Conservation (phyloP, 2,888 invertebrate species). For the Cephus pygmeus region DNA sequence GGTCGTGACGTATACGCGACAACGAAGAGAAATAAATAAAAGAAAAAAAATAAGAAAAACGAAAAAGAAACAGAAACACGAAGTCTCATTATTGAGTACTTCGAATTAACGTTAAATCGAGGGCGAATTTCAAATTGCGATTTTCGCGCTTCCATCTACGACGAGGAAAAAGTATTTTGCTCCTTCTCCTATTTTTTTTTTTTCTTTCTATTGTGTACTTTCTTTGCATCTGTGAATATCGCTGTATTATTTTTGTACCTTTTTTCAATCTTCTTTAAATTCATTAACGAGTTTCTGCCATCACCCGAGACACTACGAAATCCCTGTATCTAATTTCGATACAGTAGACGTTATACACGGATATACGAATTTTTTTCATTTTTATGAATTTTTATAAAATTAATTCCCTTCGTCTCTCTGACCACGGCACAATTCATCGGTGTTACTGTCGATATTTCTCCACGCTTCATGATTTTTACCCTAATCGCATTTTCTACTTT, state of each 20-base stretch:
- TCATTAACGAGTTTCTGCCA: background rate
- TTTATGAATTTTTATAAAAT: background rate
- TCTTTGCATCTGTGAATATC: too few relatives aligned
- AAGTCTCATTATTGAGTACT: background rate
- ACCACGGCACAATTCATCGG: background rate
- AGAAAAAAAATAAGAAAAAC: background rate
- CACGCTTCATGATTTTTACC: slow-evolving; percentile 20
- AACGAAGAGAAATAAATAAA: background rate
- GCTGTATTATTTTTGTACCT: too few relatives aligned
- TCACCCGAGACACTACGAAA: background rate
- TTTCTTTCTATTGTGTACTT: background rate
- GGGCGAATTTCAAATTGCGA: background rate
- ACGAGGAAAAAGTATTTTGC: background rate
- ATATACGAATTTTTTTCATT: background rate
- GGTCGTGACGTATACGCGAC: background rate
- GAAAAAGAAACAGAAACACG: background rate
- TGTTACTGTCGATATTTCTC: background rate
- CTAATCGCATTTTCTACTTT: slow-evolving; percentile 55
- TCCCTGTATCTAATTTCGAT: background rate
- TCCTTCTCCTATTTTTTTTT: background rate
- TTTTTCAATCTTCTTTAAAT: background rate
- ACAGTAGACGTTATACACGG: background rate
- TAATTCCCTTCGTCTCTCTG: background rate
- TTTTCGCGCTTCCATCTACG: background rate
- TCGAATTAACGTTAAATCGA: background rate